phyloP scores from a whole-genome alignment of 1,140 invertebrate species.

The Pomacea maculata region DNA sequence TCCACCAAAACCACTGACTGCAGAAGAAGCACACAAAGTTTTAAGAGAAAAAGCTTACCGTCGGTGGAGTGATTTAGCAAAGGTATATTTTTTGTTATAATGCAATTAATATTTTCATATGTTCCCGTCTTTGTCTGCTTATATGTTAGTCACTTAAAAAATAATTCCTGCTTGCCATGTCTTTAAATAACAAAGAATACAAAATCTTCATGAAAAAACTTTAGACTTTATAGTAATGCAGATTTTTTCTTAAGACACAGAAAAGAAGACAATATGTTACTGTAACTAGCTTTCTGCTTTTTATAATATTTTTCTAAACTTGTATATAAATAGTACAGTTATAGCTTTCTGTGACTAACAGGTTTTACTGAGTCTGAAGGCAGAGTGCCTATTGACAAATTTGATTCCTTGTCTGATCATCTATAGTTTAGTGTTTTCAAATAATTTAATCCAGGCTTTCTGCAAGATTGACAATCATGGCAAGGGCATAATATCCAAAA shows the following conservation, averaged over 20 bases:
- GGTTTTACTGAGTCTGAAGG: too few species aligned
- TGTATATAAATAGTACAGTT: not conserved
- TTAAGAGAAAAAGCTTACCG: conserved; percentile 52
- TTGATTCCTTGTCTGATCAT: not conserved
- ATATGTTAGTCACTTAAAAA: not conserved
- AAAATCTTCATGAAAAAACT: not conserved
- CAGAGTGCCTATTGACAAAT: not conserved
- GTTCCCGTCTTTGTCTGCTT: not conserved
- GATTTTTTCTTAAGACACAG: not conserved
- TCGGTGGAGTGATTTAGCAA: conserved; percentile 58
- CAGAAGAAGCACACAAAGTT: conserved; percentile 50
- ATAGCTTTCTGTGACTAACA: too few species aligned
- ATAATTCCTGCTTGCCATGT: not conserved
- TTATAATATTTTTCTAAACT: not conserved
- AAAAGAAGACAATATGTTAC: not conserved
- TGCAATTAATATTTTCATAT: too few species aligned
- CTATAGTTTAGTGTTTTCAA: not conserved
- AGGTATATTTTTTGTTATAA: conserved; percentile 26
- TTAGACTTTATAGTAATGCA: not conserved
- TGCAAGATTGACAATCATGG: conserved; percentile 46
- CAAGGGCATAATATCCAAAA: conserved; percentile 46
- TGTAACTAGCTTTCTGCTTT: not conserved
- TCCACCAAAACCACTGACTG: conserved; percentile 43
- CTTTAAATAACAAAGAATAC: not conserved
- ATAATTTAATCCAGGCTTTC: conserved; percentile 50